Base-by-base conservation (phyloP, 2,888 invertebrate genomes). In the Ashinkailepas kermadecensis region DNA sequence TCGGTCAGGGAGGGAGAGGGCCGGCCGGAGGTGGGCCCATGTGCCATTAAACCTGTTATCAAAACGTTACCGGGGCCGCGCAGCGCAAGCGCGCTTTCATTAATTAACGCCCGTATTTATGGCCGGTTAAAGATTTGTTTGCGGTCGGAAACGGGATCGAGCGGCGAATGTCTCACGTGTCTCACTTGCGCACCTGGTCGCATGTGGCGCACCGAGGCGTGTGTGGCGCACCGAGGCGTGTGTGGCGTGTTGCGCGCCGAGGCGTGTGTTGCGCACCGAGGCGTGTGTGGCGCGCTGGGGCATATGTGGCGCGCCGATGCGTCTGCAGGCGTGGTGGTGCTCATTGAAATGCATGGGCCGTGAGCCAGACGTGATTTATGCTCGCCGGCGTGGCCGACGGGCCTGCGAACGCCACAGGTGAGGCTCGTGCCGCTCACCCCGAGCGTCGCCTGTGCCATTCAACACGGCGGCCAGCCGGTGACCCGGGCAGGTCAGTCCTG, bases 31-130 rank as follows among this genome's bases (percentile, higher is more conserved):
- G 74, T 74, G 74, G 74, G 74, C 25, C 74, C 54, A 54, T 54
- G 54, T 54, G 21, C 74, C 74, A 74, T 74, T 74, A 74, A 74
- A 74, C 74, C 74, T 74, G 74, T 74, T 74, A 74, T 74, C 74
- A 74, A 74, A 74, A 74, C 74, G 74, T 74, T 39, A 74, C 74
- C 74, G 18, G 54, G 54, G 18, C 12, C 74, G 15, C 12, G 7
- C 15, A 21, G 74, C 74, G 39, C 74, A 54, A 39, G 74, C 74
- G 54, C 11, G 74, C 74, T 54, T 74, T 74, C 74, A 74, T 74
- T 74, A 74, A 74, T 74, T 74, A 74, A 6, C 74, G 54, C 2
- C 18, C 18, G 54, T 74, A 54, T 74, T 74, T 74, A 74, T 21
- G 74, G 54, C 54, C 54, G 65, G 74, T 7, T 74, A 74, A 74